Evolutionary conservation across 2,888 invertebrate genomes (phyloP).

Genomic region (Sepiola atlantica): DNA sequence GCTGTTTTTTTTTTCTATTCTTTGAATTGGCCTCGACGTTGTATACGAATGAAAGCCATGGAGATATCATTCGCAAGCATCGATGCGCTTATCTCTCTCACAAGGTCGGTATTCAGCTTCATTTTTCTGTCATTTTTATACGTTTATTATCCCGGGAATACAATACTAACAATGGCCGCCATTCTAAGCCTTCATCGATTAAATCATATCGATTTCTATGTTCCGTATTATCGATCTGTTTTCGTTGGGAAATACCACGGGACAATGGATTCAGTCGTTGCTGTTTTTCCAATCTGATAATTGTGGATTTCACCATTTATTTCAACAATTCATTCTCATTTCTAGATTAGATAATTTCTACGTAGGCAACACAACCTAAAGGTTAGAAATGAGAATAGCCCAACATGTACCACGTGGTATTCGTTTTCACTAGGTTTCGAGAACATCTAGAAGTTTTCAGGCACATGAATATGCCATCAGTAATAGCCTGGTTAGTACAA

Average conservation of each 20-base stretch:
- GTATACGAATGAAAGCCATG: background rate
- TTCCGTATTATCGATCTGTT: background rate
- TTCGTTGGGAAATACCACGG: background rate
- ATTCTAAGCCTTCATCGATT: background rate
- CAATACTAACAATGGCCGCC: background rate
- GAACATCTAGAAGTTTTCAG: too few species aligned
- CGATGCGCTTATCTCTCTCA: background rate
- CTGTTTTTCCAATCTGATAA: background rate
- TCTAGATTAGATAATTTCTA: background rate
- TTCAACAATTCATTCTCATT: background rate
- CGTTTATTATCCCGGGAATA: background rate
- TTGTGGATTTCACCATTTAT: background rate
- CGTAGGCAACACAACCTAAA: too few species aligned
- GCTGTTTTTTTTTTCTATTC: background rate
- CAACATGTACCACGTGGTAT: too few species aligned
- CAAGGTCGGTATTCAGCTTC: background rate
- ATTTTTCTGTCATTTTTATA: background rate
- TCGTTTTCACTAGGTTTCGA: too few species aligned
- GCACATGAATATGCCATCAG: too few species aligned
- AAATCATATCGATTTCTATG: background rate
- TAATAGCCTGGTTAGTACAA: too few species aligned
- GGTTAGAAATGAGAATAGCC: too few species aligned
- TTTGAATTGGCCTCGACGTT: background rate
- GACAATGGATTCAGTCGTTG: background rate
- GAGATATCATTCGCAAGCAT: background rate